Base-by-base conservation (phyloP, 2,888 invertebrate genomes). In the Dicycla oo region DNA sequence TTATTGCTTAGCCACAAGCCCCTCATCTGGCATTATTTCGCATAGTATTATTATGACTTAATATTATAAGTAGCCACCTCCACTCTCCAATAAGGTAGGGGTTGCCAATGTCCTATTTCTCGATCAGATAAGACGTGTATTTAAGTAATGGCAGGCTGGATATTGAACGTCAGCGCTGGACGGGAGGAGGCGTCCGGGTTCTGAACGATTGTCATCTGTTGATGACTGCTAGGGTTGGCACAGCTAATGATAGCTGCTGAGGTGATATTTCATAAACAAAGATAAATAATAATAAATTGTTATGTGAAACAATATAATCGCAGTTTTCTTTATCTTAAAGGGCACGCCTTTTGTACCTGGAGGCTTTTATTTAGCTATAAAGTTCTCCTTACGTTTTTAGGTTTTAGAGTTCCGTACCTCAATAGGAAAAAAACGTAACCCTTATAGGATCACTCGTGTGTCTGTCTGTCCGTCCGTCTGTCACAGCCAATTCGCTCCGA, bases 191-290 rank as follows among this genome's bases (percentile, higher is more conserved):
- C 91, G 91, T 94, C 94, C 94, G 94, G 94, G 91, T 91, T 92
- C 93, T 91, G 93, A 92, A 85, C 93, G 93, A 94, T 94, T 94
- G 94, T 94, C 95, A 94, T 93, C 91, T 92, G 84, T 86, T 93
- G 92, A 94, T 94, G 93, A 93, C 90, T 54, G 49, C 0, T 84
- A 95, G 94, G 94, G 94, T 65, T 94, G 91, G 0, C 86, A n/a
- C 38, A 0, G 30, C 3, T 58, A 20, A 69, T 76, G 6, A 56
- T n/a, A 2, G 23, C 0, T 10, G 4, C n/a, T 66, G 2, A 47
- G n/a, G n/a, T n/a, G n/a, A n/a, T 53, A 47, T 51, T 60, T 45
- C 26, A 7, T 6, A 26, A 20, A 10, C 15, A n/a, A 26, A 13
- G 0, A 61, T 3, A 13, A 26, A 2, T 20, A 8, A 61, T 13